Evolutionary conservation across 1,140 invertebrate species (phyloP).

Genomic region (Macrosteles quadrilineatus): DNA sequence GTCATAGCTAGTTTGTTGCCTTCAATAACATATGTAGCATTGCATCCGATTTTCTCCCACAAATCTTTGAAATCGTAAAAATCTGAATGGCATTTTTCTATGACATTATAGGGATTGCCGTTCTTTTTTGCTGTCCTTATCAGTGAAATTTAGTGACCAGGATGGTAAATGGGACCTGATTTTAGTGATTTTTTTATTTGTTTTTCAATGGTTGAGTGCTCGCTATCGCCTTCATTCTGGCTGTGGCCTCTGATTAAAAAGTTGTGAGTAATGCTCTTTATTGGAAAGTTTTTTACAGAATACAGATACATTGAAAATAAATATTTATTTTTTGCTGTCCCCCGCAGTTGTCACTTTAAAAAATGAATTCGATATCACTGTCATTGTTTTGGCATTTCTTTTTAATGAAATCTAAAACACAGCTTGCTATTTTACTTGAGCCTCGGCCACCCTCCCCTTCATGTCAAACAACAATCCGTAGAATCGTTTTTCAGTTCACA

Average conservation of each 20-base stretch:
- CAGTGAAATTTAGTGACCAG: conserved; percentile 23
- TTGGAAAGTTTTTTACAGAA: conserved; percentile 41
- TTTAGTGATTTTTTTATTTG: conserved; percentile 44
- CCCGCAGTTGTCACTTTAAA: conserved; percentile 46
- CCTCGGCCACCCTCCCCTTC: conserved; percentile 50
- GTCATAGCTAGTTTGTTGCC: too few species aligned
- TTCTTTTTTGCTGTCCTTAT: conserved; percentile 22
- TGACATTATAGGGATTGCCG: conserved; percentile 19
- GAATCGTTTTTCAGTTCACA: conserved; percentile 44
- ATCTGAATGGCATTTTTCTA: too few species aligned
- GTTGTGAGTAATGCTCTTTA: conserved; percentile 48
- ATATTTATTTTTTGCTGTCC: not conserved
- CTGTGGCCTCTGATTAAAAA: conserved; percentile 51
- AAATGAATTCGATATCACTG: conserved; percentile 46
- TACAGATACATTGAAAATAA: too few species aligned
- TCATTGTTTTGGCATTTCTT: conserved; percentile 9
- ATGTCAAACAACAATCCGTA: conserved; percentile 51
- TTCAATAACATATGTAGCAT: too few species aligned
- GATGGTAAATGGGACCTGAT: conserved; percentile 44
- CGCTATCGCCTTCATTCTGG: conserved; percentile 53
- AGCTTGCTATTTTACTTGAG: conserved; percentile 50
- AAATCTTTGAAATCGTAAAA: too few species aligned
- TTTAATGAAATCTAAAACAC: conserved; percentile 45
- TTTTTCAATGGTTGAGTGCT: conserved; percentile 45
- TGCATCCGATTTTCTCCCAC: too few species aligned